phyloP scores from a whole-genome alignment of 2,888 invertebrate genomes.

The Chouioia cunea region DNA sequence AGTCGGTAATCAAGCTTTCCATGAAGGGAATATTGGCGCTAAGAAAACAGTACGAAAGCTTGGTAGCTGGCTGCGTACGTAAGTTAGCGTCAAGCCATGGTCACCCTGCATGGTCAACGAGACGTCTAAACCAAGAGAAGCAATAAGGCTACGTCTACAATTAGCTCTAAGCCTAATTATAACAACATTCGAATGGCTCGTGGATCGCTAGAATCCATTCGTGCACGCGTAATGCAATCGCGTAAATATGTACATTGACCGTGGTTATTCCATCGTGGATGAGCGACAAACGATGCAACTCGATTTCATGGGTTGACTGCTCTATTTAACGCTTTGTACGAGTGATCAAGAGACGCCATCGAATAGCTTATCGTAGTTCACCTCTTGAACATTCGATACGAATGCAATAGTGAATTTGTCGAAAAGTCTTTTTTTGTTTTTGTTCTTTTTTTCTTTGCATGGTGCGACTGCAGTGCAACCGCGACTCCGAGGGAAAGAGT shows the following conservation, averaged over 20 bases:
- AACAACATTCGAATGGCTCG: conserved; percentile 50
- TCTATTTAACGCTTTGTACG: not conserved
- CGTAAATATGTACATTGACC: not conserved
- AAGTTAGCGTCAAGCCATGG: too few relatives aligned
- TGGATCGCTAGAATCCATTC: too few relatives aligned
- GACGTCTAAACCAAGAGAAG: conserved; percentile 47
- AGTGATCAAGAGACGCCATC: not conserved
- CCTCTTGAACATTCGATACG: conserved; percentile 18
- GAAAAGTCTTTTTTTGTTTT: conserved; percentile 20
- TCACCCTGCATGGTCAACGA: too few relatives aligned
- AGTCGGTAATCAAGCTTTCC: too few relatives aligned
- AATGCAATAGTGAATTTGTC: conserved; percentile 11
- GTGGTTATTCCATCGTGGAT: not conserved
- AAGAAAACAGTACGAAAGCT: too few relatives aligned
- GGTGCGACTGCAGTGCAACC: not conserved
- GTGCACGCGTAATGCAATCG: not conserved
- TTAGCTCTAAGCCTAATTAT: conserved; percentile 52
- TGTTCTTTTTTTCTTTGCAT: not conserved
- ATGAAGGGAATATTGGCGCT: too few relatives aligned
- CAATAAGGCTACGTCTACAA: conserved; percentile 48
- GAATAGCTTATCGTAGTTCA: too few relatives aligned
- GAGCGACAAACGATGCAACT: too few relatives aligned
- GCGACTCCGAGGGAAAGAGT: too few relatives aligned
- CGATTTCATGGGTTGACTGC: not conserved
- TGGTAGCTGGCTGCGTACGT: too few relatives aligned